Conservation (phyloP, 1,140 invertebrate species). For the Homarus americanus region DNA sequence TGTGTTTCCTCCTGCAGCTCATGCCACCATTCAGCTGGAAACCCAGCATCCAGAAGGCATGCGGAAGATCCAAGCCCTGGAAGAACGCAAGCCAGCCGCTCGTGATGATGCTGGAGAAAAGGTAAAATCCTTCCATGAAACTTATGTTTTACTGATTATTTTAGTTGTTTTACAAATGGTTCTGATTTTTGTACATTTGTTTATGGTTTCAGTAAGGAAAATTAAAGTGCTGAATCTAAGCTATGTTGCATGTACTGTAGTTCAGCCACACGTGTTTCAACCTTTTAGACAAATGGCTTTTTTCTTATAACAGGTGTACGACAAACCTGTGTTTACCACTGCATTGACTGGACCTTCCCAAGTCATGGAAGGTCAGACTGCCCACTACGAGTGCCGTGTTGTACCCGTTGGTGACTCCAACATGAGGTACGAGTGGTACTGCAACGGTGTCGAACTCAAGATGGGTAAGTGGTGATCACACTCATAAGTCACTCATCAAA, state of each 20-base stretch:
- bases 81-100: constrained; percentile 83
- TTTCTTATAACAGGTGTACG: constrained; percentile 81
- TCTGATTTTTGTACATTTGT: too few species aligned
- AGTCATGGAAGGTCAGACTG: constrained; percentile 94
- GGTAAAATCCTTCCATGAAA: constrained; percentile 38
- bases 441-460: constrained; percentile 94
- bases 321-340: constrained; percentile 96
- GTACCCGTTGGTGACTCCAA: constrained; percentile 95
- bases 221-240: too few species aligned
- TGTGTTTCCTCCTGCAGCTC: constrained; percentile 81
- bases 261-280: background rate
- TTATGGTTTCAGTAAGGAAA: too few species aligned
- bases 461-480: constrained; percentile 82
- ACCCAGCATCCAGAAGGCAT: constrained; percentile 97
- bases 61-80: constrained; percentile 93
- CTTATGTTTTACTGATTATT: too few species aligned
- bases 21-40: constrained; percentile 92
- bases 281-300: background rate
- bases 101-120: constrained; percentile 80
- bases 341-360: constrained; percentile 92
- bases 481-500: too few species aligned
- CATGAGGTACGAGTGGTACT: constrained; percentile 94
- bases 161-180: too few species aligned
- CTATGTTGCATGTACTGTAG: too few species aligned
- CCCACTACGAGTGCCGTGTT: constrained; percentile 97